Conservation (phyloP, 2,888 invertebrate species). For the Xestoiulus laeticollis region DNA sequence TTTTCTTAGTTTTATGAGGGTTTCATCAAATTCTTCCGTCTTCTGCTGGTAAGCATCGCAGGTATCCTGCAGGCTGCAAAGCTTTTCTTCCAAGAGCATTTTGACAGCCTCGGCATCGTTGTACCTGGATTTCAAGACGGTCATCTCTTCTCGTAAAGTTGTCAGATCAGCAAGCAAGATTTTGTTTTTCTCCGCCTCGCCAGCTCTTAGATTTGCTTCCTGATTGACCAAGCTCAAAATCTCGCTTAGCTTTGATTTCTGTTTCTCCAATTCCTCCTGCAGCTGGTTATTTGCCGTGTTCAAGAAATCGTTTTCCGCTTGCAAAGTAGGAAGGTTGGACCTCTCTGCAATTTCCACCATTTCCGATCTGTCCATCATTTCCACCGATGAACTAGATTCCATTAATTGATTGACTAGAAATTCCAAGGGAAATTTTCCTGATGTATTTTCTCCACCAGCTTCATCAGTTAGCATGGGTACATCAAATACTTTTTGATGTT, state of each 20-base stretch:
- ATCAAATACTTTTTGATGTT: neutral
- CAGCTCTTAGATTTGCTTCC: neutral
- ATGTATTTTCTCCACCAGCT: neutral
- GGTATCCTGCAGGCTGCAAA: neutral
- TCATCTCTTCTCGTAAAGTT: neutral
- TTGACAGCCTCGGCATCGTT: neutral
- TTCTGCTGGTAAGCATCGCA: neutral
- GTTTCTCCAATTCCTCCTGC: conserved; percentile 17
- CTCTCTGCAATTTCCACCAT: neutral
- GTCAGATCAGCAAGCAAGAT: neutral
- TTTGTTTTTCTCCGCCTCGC: neutral
- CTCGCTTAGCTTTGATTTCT: neutral
- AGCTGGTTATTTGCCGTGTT: neutral
- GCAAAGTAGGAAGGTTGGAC: neutral
- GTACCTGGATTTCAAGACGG: neutral
- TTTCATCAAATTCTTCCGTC: neutral
- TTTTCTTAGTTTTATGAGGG: neutral
- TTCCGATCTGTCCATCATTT: conserved; percentile 11
- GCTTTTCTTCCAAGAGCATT: neutral
- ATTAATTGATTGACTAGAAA: neutral
- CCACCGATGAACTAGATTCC: neutral
- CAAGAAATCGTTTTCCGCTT: conserved; percentile 29
- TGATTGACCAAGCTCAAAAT: neutral
- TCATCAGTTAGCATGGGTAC: neutral
- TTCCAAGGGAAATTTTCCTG: neutral